phyloP scores from a whole-genome alignment of 2,888 invertebrate species.

The Litoditis marina region DNA sequence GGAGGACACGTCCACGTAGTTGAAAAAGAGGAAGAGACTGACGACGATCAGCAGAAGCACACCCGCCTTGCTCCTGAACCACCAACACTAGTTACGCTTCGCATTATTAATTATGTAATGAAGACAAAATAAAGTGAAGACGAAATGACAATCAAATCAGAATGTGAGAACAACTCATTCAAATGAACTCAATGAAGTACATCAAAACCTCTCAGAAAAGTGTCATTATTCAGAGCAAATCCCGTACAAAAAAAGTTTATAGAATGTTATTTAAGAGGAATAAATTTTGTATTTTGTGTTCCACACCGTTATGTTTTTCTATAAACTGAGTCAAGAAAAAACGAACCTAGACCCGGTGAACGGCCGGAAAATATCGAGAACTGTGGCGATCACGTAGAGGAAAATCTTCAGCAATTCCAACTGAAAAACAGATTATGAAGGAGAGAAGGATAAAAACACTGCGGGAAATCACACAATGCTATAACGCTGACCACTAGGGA shows the following conservation, averaged over 20 bases:
- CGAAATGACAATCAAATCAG: too few species aligned
- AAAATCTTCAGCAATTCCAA: slow-evolving; percentile 56
- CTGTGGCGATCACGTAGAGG: slow-evolving; percentile 52
- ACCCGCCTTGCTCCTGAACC: slow-evolving; percentile 14
- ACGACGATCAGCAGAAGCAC: slow-evolving; percentile 4
- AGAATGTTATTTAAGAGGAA: neutral
- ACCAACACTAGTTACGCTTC: too few species aligned
- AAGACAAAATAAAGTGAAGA: too few species aligned
- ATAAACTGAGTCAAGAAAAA: neutral
- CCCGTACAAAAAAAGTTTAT: neutral
- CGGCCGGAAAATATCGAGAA: slow-evolving; percentile 51
- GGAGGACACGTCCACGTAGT: slow-evolving; percentile 9
- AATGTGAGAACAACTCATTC: too few species aligned
- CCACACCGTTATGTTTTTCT: too few species aligned
- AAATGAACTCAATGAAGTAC: neutral
- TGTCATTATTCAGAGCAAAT: neutral
- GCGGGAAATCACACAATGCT: too few species aligned
- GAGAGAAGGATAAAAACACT: too few species aligned
- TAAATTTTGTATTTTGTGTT: neutral
- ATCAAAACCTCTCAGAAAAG: neutral
- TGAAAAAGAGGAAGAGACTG: slow-evolving; percentile 4
- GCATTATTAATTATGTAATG: too few species aligned
- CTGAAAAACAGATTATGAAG: slow-evolving; percentile 16
- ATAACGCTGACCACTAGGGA: too few species aligned
- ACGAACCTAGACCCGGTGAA: slow-evolving; percentile 51